Evolutionary conservation across 1,140 invertebrate species (phyloP).

Genomic region (Hylyphantes graminicola): DNA sequence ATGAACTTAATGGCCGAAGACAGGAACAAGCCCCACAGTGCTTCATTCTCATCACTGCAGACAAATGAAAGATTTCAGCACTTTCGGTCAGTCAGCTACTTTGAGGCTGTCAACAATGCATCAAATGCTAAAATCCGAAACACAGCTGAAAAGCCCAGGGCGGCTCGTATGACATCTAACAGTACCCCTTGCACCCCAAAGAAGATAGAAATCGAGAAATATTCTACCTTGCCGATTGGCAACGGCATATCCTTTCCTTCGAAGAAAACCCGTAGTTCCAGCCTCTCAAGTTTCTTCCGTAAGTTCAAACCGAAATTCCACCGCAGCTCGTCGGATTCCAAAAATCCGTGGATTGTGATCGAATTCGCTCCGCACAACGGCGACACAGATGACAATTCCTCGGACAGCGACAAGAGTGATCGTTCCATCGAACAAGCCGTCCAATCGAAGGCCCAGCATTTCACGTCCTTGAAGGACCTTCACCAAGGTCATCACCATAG

Average conservation of each 20-base stretch:
- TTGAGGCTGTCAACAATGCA: slow-evolving; percentile 45
- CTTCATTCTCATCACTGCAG: slow-evolving; percentile 40
- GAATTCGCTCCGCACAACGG: slow-evolving; percentile 38
- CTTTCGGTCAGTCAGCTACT: slow-evolving; percentile 52
- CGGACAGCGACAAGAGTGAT: slow-evolving; percentile 38
- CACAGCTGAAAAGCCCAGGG: slow-evolving; percentile 13
- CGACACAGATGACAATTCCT: slow-evolving; percentile 15
- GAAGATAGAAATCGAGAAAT: slow-evolving; percentile 53
- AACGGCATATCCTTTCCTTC: background rate
- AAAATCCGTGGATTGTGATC: slow-evolving; percentile 54
- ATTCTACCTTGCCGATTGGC: slow-evolving; percentile 41
- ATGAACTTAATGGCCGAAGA: slow-evolving; percentile 10
- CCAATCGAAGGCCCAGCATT: slow-evolving; percentile 37
- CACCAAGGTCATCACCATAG: background rate
- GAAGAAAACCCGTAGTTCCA: slow-evolving; percentile 41
- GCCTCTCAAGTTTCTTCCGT: slow-evolving; percentile 47
- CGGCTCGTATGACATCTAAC: slow-evolving; percentile 5
- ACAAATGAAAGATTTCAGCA: slow-evolving; percentile 47
- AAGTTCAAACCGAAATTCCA: slow-evolving; percentile 40
- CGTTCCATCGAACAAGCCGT: slow-evolving; percentile 47
- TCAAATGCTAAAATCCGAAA: slow-evolving; percentile 36
- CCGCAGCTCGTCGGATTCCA: slow-evolving; percentile 15
- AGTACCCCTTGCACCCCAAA: slow-evolving; percentile 55
- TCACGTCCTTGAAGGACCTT: slow-evolving; percentile 48
- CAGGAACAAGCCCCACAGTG: slow-evolving; percentile 46